Percentiles rank a stretch among this genome's conserved stretches.
These are phyloP conservation scores for Aphidoletes aphidimyza DNA, from an alignment of 2,888 invertebrate genomes.

Conservation along the genomic window DNA sequence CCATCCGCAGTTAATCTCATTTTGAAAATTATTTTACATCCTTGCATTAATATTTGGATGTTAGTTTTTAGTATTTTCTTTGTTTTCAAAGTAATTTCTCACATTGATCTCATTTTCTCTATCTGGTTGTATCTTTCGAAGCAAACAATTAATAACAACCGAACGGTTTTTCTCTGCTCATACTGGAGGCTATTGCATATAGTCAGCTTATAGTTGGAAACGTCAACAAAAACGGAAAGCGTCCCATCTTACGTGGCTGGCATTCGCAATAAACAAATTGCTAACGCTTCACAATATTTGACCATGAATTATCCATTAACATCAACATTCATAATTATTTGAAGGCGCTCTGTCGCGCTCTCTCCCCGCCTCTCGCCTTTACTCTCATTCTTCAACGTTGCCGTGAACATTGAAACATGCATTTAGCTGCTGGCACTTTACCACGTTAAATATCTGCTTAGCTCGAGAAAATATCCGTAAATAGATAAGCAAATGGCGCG, in stretches of 20 bases:
- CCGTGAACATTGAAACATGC: too few relatives aligned
- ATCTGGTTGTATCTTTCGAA: background rate
- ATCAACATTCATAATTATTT: conserved; percentile 41
- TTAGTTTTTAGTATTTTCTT: background rate
- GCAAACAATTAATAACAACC: conserved; percentile 16
- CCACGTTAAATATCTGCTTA: conserved; percentile 1
- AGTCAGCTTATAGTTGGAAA: too few relatives aligned
- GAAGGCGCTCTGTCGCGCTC: too few relatives aligned
- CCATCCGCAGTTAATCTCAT: conserved; percentile 41
- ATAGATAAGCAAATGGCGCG: conserved; percentile 23
- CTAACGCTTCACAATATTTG: conserved; percentile 44
- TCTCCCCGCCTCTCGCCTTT: too few relatives aligned
- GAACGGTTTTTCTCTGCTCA: background rate
- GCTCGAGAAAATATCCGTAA: background rate
- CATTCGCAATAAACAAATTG: conserved; percentile 41
- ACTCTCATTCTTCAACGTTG: too few relatives aligned
- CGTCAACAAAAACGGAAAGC: too few relatives aligned
- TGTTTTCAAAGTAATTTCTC: background rate
- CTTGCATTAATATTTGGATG: conserved; percentile 27
- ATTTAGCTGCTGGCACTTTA: background rate
- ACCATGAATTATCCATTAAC: conserved; percentile 46
- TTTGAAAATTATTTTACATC: conserved; percentile 8
- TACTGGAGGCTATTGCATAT: background rate
- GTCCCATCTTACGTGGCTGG: background rate
- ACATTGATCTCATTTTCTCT: too few relatives aligned